phyloP scores from a whole-genome alignment of 2,888 invertebrate species.

The Pollenia griseotomentosa region DNA sequence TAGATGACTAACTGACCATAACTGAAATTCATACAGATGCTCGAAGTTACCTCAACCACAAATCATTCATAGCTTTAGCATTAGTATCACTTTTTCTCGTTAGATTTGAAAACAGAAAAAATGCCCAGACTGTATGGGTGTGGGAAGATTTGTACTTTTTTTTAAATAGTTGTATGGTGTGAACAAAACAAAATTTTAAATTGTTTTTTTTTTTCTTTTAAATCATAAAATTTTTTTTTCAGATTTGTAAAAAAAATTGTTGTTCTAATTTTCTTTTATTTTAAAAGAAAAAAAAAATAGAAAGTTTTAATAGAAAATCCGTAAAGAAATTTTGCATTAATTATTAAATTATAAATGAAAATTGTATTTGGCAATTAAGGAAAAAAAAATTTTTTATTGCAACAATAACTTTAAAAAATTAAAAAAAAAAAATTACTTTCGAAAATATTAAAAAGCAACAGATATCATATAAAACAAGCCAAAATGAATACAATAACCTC shows the following conservation, averaged over 20 bases:
- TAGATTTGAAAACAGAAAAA: constrained; percentile 4
- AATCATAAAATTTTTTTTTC: neutral
- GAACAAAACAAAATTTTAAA: neutral
- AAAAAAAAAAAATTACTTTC: too few species aligned
- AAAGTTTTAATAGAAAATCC: neutral
- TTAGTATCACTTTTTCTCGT: constrained; percentile 56
- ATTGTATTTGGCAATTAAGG: neutral
- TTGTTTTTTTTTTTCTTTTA: neutral
- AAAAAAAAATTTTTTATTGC: too few species aligned
- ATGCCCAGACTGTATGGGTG: constrained; percentile 49
- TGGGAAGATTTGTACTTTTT: constrained; percentile 53
- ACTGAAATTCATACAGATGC: neutral
- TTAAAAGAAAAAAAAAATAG: neutral
- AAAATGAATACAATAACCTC: too few species aligned
- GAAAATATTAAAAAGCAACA: too few species aligned
- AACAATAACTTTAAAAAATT: too few species aligned
- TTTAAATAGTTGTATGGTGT: neutral
- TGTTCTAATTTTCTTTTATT: neutral
- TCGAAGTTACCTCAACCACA: neutral
- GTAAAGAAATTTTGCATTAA: neutral
- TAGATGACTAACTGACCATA: constrained; percentile 17
- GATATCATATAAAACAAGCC: too few species aligned
- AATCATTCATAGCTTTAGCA: neutral
- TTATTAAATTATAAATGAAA: neutral
- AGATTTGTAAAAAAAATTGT: neutral